These are phyloP conservation scores for Archips xylosteana DNA, from an alignment of 2,888 invertebrate genomes.

Conservation along the genomic window DNA sequence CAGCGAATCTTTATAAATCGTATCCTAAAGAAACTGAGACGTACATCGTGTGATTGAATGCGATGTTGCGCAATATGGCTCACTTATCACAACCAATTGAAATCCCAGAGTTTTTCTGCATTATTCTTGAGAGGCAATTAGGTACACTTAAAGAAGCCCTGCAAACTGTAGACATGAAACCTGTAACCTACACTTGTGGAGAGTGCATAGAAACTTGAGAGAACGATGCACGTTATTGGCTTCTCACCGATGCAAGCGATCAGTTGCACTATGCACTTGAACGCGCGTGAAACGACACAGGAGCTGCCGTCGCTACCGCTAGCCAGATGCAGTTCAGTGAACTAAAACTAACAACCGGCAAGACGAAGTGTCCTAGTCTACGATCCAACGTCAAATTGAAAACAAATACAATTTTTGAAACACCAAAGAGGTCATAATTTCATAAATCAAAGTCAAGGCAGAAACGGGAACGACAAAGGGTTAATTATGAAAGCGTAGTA, in stretches of 20 bases:
- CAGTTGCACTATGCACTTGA: conserved; percentile 3
- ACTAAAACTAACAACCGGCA: background rate
- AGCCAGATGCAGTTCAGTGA: conserved; percentile 2
- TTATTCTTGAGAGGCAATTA: background rate
- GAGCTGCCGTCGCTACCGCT: background rate
- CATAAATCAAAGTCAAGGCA: background rate
- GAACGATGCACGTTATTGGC: conserved; percentile 13
- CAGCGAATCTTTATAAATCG: too few relatives aligned
- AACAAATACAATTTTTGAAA: background rate
- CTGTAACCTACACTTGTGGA: conserved; percentile 13
- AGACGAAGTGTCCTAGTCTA: background rate
- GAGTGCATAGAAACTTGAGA: conserved; percentile 28
- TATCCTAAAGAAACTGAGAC: too few relatives aligned
- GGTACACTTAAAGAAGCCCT: background rate
- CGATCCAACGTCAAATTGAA: background rate
- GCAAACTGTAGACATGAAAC: background rate
- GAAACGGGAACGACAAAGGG: too few relatives aligned
- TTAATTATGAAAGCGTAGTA: too few relatives aligned
- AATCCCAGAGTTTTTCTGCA: too few relatives aligned
- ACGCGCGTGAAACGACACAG: background rate
- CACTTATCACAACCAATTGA: too few relatives aligned
- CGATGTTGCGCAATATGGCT: too few relatives aligned
- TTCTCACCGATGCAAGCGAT: conserved; percentile 20
- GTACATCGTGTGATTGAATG: too few relatives aligned
- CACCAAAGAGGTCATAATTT: too few relatives aligned